Conservation (phyloP, 2,888 invertebrate genomes). For the Drosophila maculinotata region DNA sequence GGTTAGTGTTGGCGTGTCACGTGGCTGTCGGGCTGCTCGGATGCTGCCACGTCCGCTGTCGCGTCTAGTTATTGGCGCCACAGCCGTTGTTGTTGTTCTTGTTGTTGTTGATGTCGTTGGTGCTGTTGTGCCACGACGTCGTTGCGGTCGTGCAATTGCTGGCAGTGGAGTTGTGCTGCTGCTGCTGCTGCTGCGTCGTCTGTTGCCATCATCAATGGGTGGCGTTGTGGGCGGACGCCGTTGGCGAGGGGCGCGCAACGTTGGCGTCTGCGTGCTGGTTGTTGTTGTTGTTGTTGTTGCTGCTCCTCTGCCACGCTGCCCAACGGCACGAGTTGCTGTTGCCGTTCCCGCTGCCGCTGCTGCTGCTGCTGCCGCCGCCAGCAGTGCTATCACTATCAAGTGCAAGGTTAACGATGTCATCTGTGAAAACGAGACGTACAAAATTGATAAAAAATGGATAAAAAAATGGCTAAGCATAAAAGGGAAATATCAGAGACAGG, state of each 20-base stretch:
- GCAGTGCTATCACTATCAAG: constrained; percentile 81
- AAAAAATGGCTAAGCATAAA: not conserved
- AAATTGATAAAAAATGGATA: no score
- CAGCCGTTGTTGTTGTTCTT: constrained; percentile 35
- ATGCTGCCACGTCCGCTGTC: constrained; percentile 44
- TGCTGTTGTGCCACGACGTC: constrained; percentile 34
- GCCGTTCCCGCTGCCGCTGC: constrained; percentile 33
- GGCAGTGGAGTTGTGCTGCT: constrained; percentile 57
- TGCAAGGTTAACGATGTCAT: constrained; percentile 84
- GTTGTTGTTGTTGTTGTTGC: constrained; percentile 68
- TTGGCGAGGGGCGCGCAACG: constrained; percentile 84
- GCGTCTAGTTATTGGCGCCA: constrained; percentile 13
- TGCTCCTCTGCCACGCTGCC: constrained; percentile 59
- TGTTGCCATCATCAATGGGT: constrained; percentile 50
- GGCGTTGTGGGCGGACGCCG: constrained; percentile 74
- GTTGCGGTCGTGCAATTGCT: constrained; percentile 43
- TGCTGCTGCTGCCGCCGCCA: constrained; percentile 40
- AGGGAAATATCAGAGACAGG: not conserved
- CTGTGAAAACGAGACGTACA: constrained; percentile 37
- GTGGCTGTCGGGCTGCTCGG: constrained; percentile 66
- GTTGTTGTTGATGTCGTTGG: constrained; percentile 45
- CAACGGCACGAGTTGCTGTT: constrained; percentile 27
- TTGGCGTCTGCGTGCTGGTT: constrained; percentile 83
- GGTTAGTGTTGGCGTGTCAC: constrained; percentile 58
- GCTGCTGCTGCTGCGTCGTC: constrained; percentile 32